Percentiles rank a stretch among this genome's conserved stretches.
phyloP scores from a whole-genome alignment of 2,113 vertebrate genomes.

The Amphiprion percula region DNA sequence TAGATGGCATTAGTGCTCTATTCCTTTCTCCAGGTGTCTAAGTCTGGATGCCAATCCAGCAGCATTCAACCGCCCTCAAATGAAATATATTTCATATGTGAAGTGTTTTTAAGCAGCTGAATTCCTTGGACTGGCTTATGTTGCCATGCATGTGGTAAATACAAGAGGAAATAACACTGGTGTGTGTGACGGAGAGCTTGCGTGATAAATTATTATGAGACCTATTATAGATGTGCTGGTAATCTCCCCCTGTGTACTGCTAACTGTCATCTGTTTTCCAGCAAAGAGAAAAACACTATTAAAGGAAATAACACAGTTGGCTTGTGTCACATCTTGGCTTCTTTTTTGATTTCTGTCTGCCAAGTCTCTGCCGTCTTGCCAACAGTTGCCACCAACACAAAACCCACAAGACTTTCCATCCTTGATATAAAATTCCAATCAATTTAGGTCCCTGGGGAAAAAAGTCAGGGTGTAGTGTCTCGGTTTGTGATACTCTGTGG shows the following conservation, averaged over 20 bases:
- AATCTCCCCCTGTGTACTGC: conserved; percentile 22
- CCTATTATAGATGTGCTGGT: conserved; percentile 4
- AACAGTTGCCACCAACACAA: conserved; percentile 68
- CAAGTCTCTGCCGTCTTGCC: conserved; percentile 61
- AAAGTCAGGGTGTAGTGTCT: conserved; percentile 38
- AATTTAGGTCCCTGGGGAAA: conserved; percentile 49
- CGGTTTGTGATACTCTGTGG: conserved; percentile 44
- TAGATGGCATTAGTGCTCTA: conserved; percentile 50
- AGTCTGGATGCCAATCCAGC: background rate
- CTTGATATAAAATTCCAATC: conserved; percentile 72
- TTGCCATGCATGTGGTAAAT: background rate
- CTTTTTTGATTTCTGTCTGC: conserved; percentile 49
- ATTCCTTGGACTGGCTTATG: background rate
- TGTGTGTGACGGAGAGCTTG: conserved; percentile 6
- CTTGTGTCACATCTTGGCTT: conserved; percentile 62
- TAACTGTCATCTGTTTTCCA: conserved; percentile 42
- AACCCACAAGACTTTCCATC: conserved; percentile 77
- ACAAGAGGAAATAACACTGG: background rate
- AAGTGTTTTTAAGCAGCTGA: background rate
- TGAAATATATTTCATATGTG: background rate
- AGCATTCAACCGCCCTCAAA: background rate
- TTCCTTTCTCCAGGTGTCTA: background rate
- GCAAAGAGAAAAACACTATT: conserved; percentile 41
- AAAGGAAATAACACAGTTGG: conserved; percentile 62
- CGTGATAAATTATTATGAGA: conserved; percentile 6